Conservation (phyloP, 2,888 invertebrate species). For the Pheosia gnoma region DNA sequence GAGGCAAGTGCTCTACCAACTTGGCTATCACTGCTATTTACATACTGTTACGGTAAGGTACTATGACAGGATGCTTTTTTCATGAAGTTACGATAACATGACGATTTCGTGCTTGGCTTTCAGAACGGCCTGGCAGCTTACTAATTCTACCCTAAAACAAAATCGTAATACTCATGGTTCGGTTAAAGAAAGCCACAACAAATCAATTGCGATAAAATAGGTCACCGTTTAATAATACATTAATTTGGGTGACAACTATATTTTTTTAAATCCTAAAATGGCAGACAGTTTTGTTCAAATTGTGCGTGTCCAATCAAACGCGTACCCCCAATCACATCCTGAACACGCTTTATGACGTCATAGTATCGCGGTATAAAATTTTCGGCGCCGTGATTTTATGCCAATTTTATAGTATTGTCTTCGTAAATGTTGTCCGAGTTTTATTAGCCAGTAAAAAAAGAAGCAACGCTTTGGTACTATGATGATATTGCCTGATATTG, state of each 20-base stretch:
- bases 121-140: no score
- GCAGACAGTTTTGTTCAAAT: constrained; percentile 43
- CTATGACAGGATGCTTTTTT: no score
- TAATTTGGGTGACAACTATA: not conserved
- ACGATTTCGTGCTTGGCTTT: no score
- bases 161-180: no score
- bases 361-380: constrained; percentile 69
- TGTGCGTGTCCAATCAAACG: constrained; percentile 16
- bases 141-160: no score
- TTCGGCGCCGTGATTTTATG: constrained; percentile 78
- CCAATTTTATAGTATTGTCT: constrained; percentile 79
- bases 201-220: no score
- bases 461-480: constrained; percentile 44
- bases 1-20: no score
- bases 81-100: no score
- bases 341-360: constrained; percentile 63
- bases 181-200: no score
- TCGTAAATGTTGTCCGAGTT: constrained; percentile 77
- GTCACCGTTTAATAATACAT: no score
- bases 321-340: constrained; percentile 62
- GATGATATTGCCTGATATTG: constrained; percentile 47
- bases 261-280: constrained; percentile 8
- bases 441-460: constrained; percentile 68
- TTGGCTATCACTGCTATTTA: no score
- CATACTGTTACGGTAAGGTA: no score